Base-by-base conservation (phyloP, 2,797 vertebrate species). In the Peromyscus aztecus region DNA sequence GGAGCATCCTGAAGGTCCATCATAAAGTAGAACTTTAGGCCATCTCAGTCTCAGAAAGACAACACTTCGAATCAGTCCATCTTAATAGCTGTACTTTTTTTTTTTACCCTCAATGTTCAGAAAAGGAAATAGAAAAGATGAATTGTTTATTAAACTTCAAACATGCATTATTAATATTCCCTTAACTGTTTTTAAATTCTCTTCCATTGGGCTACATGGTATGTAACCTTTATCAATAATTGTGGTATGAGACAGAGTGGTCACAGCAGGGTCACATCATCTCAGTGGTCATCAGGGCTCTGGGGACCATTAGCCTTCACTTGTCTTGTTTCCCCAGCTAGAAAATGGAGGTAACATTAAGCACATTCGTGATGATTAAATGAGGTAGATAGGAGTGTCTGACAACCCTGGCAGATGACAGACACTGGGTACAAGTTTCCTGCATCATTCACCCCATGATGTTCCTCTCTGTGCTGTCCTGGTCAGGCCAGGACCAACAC, bases 1-100 rank as follows among this genome's bases (percentile, higher is more conserved):
- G 63, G 31, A 84, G 31, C 40, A 59, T 43, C 31, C n/a, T 82
- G 29, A 57, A 57, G 24, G 16, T 63, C 43, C 0, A 14, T 81
- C 37, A 23, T 65, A 67, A 46, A 94, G 63, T 43, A 75, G 31
- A 10, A 29, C 6, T 24, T 52, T 8, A 75, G 49, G 4, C n/a
- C 40, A 52, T 81, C 78, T 94, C 16, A 76, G 14, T 43, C n/a
- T 83, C 67, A 76, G 46, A 92, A 7, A 69, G 29, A 59, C 67
- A 95, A 87, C 17, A 93, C 43, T 43, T n/a, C 65, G 6, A 37
- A n/a, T 43, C 46, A 61, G 31, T 52, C 29, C 16, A 34, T 81
- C 82, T 81, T 84, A 73, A 80, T 37, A 94, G 88, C 69, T 91
- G 59, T 81, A 81, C 91, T 12, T 24, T 83, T 46, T 77, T 96